Evolutionary conservation across 2,113 vertebrate genomes (phyloP).

Genomic region (Ornithorhynchus anatinus): DNA sequence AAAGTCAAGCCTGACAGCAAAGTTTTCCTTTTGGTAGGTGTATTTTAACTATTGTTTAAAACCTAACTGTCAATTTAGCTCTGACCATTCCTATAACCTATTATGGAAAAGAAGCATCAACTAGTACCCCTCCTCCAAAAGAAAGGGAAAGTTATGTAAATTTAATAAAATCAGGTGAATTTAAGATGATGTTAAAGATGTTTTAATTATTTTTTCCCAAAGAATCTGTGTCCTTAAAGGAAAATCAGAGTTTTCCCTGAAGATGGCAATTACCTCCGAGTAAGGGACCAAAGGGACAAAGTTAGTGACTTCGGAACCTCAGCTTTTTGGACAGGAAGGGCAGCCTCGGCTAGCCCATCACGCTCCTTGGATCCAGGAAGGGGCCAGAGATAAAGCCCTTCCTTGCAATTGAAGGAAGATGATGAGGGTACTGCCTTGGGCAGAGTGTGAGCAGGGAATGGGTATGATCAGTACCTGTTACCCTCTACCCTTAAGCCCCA

Average conservation of each 20-base stretch:
- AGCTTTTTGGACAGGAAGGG: too few relatives aligned
- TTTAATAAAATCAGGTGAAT: not conserved
- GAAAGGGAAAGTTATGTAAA: not conserved
- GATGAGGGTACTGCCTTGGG: too few relatives aligned
- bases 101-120: not conserved
- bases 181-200: not conserved
- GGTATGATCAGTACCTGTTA: too few relatives aligned
- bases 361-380: too few relatives aligned
- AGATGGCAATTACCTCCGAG: not conserved
- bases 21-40: conserved; percentile 93
- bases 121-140: not conserved
- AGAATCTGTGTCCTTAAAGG: not conserved
- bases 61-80: not conserved
- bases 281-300: too few relatives aligned
- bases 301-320: too few relatives aligned
- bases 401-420: too few relatives aligned
- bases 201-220: not conserved
- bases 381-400: too few relatives aligned
- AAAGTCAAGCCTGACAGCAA: conserved; percentile 99
- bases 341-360: too few relatives aligned
- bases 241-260: not conserved
- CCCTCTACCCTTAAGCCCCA: too few relatives aligned
- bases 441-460: too few relatives aligned
- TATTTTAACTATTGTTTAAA: not conserved
- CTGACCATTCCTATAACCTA: not conserved